Percentiles rank a stretch among this genome's conserved stretches.
Evolutionary conservation across 1,140 invertebrate genomes (phyloP).

Genomic region (Caerostris extrusa): DNA sequence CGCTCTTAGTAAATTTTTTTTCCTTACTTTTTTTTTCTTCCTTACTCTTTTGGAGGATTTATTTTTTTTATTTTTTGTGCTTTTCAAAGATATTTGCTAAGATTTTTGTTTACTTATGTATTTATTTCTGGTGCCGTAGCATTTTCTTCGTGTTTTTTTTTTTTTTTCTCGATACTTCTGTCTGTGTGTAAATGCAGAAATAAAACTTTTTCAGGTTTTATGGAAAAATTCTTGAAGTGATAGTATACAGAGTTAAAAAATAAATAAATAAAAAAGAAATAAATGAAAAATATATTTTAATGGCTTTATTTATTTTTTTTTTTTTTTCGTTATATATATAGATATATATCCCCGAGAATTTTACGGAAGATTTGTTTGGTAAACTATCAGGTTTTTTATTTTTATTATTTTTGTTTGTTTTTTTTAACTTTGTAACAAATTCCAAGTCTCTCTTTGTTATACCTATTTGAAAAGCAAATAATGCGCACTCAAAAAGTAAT

Average conservation of each 20-base stretch:
- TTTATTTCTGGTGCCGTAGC: neutral
- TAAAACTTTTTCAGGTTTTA: slow-evolving; percentile 62
- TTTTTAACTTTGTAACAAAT: neutral
- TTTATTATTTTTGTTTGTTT: no score
- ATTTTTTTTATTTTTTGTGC: slow-evolving; percentile 47
- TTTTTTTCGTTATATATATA: no score
- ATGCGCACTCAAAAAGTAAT: neutral
- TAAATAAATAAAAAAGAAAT: slow-evolving; percentile 10
- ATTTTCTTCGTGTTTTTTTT: neutral
- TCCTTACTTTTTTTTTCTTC: slow-evolving; percentile 14
- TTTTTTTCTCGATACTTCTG: neutral
- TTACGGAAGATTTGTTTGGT: neutral
- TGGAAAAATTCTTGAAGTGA: slow-evolving; percentile 47
- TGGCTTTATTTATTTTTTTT: neutral
- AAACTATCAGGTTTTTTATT: neutral
- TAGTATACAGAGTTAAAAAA: neutral
- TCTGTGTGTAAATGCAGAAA: slow-evolving; percentile 41
- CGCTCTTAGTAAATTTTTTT: slow-evolving; percentile 31
- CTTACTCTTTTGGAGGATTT: slow-evolving; percentile 42
- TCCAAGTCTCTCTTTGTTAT: neutral
- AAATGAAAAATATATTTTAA: neutral
- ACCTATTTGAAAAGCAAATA: neutral
- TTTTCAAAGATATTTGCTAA: slow-evolving; percentile 21
- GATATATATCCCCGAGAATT: neutral
- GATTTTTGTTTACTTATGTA: slow-evolving; percentile 40